Evolutionary conservation across 53 echinoderm and acorn worm genomes (phyloP), one percentile per base, ranked within the genome.

Genomic region (Temnopleurus reevesii): DNA sequence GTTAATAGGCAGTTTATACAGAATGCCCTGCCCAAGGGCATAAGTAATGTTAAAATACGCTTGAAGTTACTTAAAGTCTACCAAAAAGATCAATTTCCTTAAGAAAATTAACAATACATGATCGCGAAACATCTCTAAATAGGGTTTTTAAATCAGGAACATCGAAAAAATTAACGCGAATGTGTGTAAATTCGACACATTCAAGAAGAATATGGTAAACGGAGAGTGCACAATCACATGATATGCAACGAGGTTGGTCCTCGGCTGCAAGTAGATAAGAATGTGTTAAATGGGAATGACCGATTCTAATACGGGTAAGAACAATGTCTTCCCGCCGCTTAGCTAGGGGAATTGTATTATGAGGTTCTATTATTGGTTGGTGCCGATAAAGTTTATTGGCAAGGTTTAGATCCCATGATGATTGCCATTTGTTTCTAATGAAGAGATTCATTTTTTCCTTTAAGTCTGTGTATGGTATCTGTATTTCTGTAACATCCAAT

Each of bases 401-500:
- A 51, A 31, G 81, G 29, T 81, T 81, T 81, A 30, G n/a, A 51
- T 38, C 53, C 81, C 81, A 81, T 29, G 47, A 5, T 53, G 53
- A 27, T 51, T 81, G 81, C 81, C 81, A 81, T 51, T 51, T 81
- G 24, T 29, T 81, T 81, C 81, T 81, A n/a, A 81, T 29, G 30
- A 27, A 81, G 0, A 31, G 25, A 23, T 81, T 81, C 24, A 81
- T 46, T 18, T 76, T 76, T 44, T 38, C 10, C 43, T 76, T 76
- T 24, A 76, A 44, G 25, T 76, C 77, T 12, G 77, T 30, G 77
- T 76, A 44, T 8, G 61, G 61, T 21, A 61, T 61, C 61, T 30
- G 12, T 18, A 25, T 24, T 3, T 76, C 33, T 25, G 81, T 81
- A 49, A 53, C 53, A 51, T 81, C 81, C 81, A 51, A 2, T 49